Conservation (phyloP, 37 sponge, comb jelly and placozoan genomes). For the Diacarnus erythraeanus region DNA sequence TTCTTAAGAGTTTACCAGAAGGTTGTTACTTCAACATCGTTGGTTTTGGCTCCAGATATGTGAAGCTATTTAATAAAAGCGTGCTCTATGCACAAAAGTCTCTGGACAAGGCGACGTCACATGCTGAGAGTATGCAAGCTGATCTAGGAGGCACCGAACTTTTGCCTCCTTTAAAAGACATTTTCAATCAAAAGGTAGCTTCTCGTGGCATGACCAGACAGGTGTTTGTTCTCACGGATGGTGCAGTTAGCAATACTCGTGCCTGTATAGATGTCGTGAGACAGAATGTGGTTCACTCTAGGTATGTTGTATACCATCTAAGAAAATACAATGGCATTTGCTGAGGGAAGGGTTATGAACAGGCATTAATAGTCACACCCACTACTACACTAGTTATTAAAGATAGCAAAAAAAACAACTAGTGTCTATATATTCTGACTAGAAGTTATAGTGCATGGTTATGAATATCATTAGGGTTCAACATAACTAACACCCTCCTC, state of each 20-base stretch:
- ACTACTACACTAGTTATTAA: no score
- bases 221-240: constrained; percentile 83
- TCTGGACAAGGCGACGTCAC: constrained; percentile 59
- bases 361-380: no score
- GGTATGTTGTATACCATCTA: constrained; percentile 30
- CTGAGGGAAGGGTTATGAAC: no score
- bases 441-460: no score
- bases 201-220: constrained; percentile 65
- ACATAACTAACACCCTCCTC: no score
- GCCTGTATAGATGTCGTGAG: constrained; percentile 52
- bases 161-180: constrained; percentile 52
- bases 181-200: constrained; percentile 39
- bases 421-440: no score
- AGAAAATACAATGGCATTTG: no score
- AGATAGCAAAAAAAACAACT: no score
- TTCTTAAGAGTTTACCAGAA: constrained; percentile 79
- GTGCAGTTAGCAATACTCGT: constrained; percentile 68
- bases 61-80: constrained; percentile 55
- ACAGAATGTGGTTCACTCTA: constrained; percentile 29
- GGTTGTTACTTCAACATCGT: constrained; percentile 86
- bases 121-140: constrained; percentile 56
- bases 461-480: no score
- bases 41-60: constrained; percentile 72
- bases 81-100: constrained; percentile 59
- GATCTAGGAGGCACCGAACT: constrained; percentile 79